phyloP scores from a whole-genome alignment of 2,888 invertebrate genomes.

The Dasypolia templi region DNA sequence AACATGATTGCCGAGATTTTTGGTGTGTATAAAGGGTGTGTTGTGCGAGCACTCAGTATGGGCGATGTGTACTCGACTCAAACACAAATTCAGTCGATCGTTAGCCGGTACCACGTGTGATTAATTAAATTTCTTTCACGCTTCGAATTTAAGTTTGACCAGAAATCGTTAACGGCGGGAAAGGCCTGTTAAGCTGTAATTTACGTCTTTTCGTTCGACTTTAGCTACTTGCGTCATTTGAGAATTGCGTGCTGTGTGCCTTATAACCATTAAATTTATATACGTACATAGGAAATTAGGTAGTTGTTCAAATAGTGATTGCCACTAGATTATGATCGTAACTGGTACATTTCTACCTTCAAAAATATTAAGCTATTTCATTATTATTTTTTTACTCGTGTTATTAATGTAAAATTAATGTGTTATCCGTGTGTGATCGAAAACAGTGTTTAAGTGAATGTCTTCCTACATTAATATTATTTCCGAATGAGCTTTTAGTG shows the following conservation, averaged over 20 bases:
- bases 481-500: constrained; percentile 2
- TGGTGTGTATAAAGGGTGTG: constrained; percentile 34
- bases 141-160: constrained; percentile 84
- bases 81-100: constrained; percentile 63
- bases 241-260: constrained; percentile 85
- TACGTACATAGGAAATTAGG: constrained; percentile 87
- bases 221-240: constrained; percentile 85
- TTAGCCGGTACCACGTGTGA: constrained; percentile 79
- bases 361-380: constrained; percentile 68
- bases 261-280: constrained; percentile 87
- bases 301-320: constrained; percentile 86
- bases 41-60: constrained; percentile 33
- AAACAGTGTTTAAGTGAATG: constrained; percentile 58
- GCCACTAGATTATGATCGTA: constrained; percentile 80
- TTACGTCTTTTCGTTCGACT: constrained; percentile 85
- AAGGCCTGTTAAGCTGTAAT: constrained; percentile 88
- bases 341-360: constrained; percentile 77
- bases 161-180: constrained; percentile 87
- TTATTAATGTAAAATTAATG: constrained; percentile 69
- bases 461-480: constrained; percentile 40
- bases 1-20: constrained; percentile 56
- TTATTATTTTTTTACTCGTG: constrained; percentile 65
- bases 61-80: constrained; percentile 49
- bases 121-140: constrained; percentile 89
- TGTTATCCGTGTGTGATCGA: constrained; percentile 66